phyloP scores from a whole-genome alignment of 2,888 invertebrate species.

The Eledona agricola region DNA sequence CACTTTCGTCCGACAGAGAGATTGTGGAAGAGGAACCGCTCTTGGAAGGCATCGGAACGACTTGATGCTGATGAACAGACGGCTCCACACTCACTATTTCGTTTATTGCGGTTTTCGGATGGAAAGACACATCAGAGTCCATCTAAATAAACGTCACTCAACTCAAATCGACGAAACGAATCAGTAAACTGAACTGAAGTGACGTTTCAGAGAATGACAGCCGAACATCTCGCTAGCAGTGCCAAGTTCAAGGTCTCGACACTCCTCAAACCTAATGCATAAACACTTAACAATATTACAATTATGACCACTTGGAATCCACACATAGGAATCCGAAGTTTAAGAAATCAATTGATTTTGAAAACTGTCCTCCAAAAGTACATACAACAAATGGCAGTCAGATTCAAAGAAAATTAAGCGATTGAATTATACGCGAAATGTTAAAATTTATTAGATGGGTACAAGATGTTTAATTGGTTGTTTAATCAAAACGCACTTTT shows the following conservation, averaged over 20 bases:
- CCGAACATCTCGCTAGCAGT: too few relatives aligned
- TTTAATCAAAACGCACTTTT: too few relatives aligned
- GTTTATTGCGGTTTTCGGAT: conserved; percentile 20
- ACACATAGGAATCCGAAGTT: too few relatives aligned
- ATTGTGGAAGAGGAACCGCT: conserved; percentile 37
- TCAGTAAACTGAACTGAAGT: conserved; percentile 15
- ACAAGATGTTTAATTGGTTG: too few relatives aligned
- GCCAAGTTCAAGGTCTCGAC: conserved; percentile 25
- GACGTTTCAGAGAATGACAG: conserved; percentile 17
- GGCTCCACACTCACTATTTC: conserved; percentile 36
- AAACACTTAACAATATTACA: not conserved
- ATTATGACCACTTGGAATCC: not conserved
- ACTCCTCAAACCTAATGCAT: not conserved
- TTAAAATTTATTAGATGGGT: too few relatives aligned
- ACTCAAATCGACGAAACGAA: conserved; percentile 2
- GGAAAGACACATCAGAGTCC: conserved; percentile 40
- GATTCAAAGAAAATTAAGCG: too few relatives aligned
- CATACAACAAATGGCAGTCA: too few relatives aligned
- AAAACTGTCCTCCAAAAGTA: too few relatives aligned
- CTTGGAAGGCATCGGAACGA: conserved; percentile 20
- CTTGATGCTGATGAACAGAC: conserved; percentile 10
- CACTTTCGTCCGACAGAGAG: conserved; percentile 62
- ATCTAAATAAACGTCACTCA: conserved; percentile 37
- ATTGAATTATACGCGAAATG: too few relatives aligned
- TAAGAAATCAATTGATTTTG: too few relatives aligned